These are phyloP conservation scores for Caretta caretta DNA, from an alignment of 2,113 vertebrate species.

Conservation along the genomic window DNA sequence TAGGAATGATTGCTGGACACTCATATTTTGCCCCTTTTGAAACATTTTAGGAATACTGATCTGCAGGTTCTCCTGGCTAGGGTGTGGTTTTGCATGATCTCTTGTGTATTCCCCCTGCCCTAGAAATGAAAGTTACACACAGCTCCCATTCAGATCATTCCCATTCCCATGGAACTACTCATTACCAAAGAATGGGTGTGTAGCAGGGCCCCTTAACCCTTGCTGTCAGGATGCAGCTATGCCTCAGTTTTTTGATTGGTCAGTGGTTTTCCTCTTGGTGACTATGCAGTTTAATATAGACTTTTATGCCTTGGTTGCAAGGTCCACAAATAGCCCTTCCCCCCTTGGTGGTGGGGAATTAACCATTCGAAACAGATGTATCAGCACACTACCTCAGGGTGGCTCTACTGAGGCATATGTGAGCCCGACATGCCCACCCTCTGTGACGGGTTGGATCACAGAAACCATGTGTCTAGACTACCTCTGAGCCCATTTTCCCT, in stretches of 20 bases:
- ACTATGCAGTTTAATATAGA: neutral
- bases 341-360: neutral
- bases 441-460: neutral
- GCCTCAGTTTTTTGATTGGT: neutral
- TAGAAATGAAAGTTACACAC: neutral
- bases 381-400: neutral
- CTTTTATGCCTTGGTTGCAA: neutral
- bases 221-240: neutral
- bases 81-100: neutral
- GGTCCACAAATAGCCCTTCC: neutral
- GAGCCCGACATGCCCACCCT: neutral
- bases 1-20: neutral
- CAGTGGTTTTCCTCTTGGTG: neutral
- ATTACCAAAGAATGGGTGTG: neutral
- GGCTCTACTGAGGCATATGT: too few species aligned
- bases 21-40: neutral
- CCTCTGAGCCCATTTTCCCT: too few species aligned
- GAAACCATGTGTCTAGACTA: too few species aligned
- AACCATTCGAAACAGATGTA: accelerated
- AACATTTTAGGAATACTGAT: neutral
- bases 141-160: neutral
- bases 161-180: neutral
- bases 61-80: neutral
- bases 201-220: neutral
- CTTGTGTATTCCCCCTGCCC: neutral